Base-by-base conservation (phyloP, 2,113 vertebrate species). In the Eonycteris spelaea region DNA sequence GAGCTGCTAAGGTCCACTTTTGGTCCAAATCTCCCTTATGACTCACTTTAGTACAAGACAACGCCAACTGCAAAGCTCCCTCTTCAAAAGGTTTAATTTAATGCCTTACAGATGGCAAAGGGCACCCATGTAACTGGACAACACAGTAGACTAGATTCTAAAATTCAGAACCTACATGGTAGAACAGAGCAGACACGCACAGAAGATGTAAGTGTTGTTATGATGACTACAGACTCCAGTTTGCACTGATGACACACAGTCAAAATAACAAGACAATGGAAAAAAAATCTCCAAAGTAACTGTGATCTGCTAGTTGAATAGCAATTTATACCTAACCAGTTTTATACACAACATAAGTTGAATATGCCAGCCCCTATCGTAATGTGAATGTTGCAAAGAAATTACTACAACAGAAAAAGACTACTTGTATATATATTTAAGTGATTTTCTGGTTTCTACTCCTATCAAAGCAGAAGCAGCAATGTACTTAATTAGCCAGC, bases 51-150 rank as follows among this genome's bases (percentile, higher is more conserved):
- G 65, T 67, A 75, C 40, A 74, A 68, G n/a, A 88, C n/a, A 79
- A 57, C 3, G 61, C 14, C 74, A 74, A 13, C 15, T 48, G 67
- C 86, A 82, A 86, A 82, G 28, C 14, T 53, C 19, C 38, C 40
- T 90, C 86, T 83, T 75, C 30, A 63, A 97, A 71, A 79, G 40
- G n/a, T 38, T 87, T 79, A 79, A 38, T 38, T 87, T 79, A 84
- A 38, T 26, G 30, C 35, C 15, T 83, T 77, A 73, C 6, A 68
- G 48, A 55, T 43, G 63, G 45, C 70, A 85, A 95, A 91, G 21
- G 35, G 59, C 7, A 91, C 11, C 3, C 70, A 35, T 24, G 71
- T 77, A 33, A 84, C 48, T 63, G 26, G 16, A 89, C 35, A 59
- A 90, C 78, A 90, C 19, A 65, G 38, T 94, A 75, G 28, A 73